Percentiles rank a stretch among this genome's conserved stretches.
These are phyloP conservation scores for Strigamia transsilvanica DNA, from an alignment of 2,888 invertebrate genomes.

Conservation along the genomic window DNA sequence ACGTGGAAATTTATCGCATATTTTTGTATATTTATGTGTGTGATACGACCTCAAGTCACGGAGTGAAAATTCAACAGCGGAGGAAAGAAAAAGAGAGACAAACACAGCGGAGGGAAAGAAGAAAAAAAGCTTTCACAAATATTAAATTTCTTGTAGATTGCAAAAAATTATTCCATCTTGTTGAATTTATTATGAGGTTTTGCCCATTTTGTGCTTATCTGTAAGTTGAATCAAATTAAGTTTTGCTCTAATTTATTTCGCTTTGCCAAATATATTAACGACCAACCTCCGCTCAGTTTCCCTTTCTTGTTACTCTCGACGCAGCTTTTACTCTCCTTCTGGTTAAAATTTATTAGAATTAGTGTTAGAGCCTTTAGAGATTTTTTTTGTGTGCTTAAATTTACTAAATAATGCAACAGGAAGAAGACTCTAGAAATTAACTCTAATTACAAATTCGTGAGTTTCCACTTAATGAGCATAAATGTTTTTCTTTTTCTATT, in stretches of 20 bases:
- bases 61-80: conserved; percentile 26
- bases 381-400: neutral
- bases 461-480: conserved; percentile 18
- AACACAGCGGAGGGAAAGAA: neutral
- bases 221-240: conserved; percentile 43
- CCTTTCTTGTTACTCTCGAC: conserved; percentile 28
- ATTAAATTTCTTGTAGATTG: conserved; percentile 47
- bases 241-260: conserved; percentile 48
- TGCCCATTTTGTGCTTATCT: conserved; percentile 46
- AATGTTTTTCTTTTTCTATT: neutral
- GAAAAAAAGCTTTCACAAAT: conserved; percentile 38
- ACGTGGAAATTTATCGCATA: conserved; percentile 40
- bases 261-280: conserved; percentile 48
- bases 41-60: conserved; percentile 44
- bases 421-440: conserved; percentile 33
- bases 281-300: conserved; percentile 23
- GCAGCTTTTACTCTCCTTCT: conserved; percentile 2
- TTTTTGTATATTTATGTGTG: conserved; percentile 35
- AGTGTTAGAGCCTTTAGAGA: conserved; percentile 39
- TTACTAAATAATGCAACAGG: conserved; percentile 49
- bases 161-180: conserved; percentile 48
- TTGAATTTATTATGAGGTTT: conserved; percentile 49
- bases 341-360: conserved; percentile 40
- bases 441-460: conserved; percentile 46
- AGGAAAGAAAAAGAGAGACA: neutral